Evolutionary conservation across 1,140 invertebrate genomes (phyloP), one percentile per base, ranked within the genome.

Genomic region (Heliconius hermathena): DNA sequence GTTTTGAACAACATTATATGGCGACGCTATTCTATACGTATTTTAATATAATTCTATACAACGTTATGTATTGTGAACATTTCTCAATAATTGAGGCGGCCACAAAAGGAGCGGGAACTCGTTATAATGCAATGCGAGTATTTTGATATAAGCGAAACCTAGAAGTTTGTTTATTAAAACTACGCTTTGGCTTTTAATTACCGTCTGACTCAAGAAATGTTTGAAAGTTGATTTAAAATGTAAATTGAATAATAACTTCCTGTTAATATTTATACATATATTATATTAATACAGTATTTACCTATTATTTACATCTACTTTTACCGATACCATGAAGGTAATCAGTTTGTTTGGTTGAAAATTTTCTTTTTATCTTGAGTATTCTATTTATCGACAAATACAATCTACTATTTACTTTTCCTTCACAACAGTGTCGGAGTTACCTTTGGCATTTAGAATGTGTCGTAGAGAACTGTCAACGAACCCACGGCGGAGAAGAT

Each of bases 121-220:
- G 54, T 57, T 57, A 57, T 57, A 57, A 57, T 57, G 54, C 54
- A 22, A 26, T 11, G 54, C 60, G 26, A 29, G 57, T 66, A 66
- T 29, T 66, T 16, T 26, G 6, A 29, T 26, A 66, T 66, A 9
- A 66, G 13, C 22, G 57, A 29, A 66, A 29, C 60, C 60, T 66
- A 66, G 29, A 66, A 66, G 60, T 66, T 29, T 66, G 4, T 66
- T 66, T 66, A 66, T 66, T 66, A 66, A 66, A 66, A 66, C 9
- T 66, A 29, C 22, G 26, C 13, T 66, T 66, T 13, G 29, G 22
- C 60, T 66, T 66, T 66, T 66, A 29, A 66, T 66, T 66, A 66
- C 11, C 60, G 60, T 29, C 26, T 13, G 29, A 26, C 60, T 22
- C 60, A 16, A 66, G 29, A 29, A 29, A 29, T 26, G 9, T 66